Conservation (phyloP, 2,888 invertebrate genomes). For the Argynnis bischoffii region DNA sequence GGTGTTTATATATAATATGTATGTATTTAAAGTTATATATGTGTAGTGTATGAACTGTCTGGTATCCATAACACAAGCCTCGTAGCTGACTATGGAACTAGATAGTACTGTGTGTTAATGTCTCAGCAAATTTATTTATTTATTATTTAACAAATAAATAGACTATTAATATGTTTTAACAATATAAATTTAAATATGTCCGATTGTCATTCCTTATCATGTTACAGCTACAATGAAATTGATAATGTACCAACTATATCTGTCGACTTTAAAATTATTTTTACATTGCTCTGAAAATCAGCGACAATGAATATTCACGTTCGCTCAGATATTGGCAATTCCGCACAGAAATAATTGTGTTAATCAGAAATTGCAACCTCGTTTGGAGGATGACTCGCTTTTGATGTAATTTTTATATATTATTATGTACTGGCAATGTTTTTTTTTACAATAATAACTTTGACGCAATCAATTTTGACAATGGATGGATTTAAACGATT, state of each 20-base stretch:
- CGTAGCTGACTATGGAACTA: no score
- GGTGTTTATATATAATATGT: no score
- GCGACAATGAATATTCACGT: constrained; percentile 59
- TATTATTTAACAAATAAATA: no score
- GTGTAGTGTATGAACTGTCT: no score
- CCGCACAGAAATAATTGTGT: constrained; percentile 51
- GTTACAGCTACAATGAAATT: constrained; percentile 28
- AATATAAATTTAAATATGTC: constrained; percentile 3
- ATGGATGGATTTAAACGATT: background rate
- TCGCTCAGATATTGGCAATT: constrained; percentile 49
- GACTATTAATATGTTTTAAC: background rate
- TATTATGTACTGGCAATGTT: constrained; percentile 1
- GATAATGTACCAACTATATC: constrained; percentile 29
- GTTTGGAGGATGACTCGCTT: constrained; percentile 43
- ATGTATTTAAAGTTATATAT: no score
- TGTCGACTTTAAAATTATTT: constrained; percentile 42
- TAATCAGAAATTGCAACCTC: constrained; percentile 52
- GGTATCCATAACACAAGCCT: no score
- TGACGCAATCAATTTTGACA: constrained; percentile 1
- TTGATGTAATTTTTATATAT: constrained; percentile 25
- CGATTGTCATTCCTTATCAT: constrained; percentile 20
- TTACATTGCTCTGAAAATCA: constrained; percentile 47
- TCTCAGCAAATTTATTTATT: no score
- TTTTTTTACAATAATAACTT: background rate
- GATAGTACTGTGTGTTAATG: no score